Percentiles rank a stretch among this genome's conserved stretches.
These are phyloP conservation scores for Habropoda laboriosa DNA, from an alignment of 1,140 invertebrate genomes.

Conservation along the genomic window DNA sequence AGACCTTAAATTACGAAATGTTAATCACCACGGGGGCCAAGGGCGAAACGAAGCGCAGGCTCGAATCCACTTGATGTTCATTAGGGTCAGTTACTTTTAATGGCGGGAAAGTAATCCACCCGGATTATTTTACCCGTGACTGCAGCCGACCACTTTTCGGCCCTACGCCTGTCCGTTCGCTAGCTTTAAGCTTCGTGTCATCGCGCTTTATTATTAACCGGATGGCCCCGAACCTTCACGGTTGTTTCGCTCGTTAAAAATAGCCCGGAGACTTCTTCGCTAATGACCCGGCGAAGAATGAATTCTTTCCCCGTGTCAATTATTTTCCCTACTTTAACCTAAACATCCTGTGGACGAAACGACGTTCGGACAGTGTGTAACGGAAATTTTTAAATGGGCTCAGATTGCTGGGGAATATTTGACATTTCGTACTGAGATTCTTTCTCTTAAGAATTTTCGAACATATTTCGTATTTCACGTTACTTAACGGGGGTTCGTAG, in stretches of 20 bases:
- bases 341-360: too few relatives aligned
- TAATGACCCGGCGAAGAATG: too few relatives aligned
- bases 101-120: conserved; percentile 22
- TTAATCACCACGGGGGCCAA: conserved; percentile 1
- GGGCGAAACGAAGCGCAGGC: background rate
- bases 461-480: too few relatives aligned
- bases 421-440: too few relatives aligned
- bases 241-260: background rate
- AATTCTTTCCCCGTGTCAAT: too few relatives aligned
- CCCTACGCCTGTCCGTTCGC: background rate
- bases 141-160: background rate
- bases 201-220: conserved; percentile 12
- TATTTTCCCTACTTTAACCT: background rate
- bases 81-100: conserved; percentile 47
- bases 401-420: too few relatives aligned
- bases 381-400: too few relatives aligned
- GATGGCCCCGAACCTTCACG: background rate
- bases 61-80: conserved; percentile 32
- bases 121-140: conserved; percentile 6
- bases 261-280: background rate
- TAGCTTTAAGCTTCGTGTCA: conserved; percentile 8
- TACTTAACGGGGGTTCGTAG: too few relatives aligned
- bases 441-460: too few relatives aligned
- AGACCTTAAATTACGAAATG: conserved; percentile 16
- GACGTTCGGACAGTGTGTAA: too few relatives aligned